Evolutionary conservation across 2,797 vertebrate genomes (phyloP).

Genomic region (Acridotheres tristis): DNA sequence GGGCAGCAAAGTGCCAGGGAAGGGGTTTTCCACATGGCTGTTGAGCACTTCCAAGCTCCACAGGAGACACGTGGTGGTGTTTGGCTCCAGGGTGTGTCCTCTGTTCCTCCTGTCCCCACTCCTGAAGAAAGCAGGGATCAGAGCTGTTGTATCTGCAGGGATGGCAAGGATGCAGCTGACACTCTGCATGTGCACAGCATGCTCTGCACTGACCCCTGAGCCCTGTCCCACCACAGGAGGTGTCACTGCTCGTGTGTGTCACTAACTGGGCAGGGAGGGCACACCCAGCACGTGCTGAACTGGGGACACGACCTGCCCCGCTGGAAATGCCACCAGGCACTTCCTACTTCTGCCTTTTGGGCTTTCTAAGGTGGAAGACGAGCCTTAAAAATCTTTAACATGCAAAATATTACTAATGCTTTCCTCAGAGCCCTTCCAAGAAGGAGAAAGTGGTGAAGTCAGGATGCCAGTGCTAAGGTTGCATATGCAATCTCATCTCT

Average conservation of each 20-base stretch:
- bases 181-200: slow-evolving; percentile 63
- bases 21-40: neutral
- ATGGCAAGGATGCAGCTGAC: neutral
- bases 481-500: neutral
- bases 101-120: neutral
- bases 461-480: neutral
- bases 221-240: neutral
- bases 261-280: neutral
- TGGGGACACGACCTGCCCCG: neutral
- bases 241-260: neutral
- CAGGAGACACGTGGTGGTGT: neutral
- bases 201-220: slow-evolving; percentile 13
- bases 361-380: neutral
- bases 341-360: neutral
- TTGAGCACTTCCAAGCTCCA: neutral
- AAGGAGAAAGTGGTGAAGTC: neutral
- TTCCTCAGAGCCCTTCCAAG: neutral
- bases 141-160: neutral
- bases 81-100: neutral
- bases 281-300: neutral
- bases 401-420: neutral
- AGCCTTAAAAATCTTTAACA: neutral
- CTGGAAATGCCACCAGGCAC: neutral
- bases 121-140: neutral
- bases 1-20: neutral